Base-by-base conservation (phyloP, 2,797 vertebrate species). In the Mus minutoides region DNA sequence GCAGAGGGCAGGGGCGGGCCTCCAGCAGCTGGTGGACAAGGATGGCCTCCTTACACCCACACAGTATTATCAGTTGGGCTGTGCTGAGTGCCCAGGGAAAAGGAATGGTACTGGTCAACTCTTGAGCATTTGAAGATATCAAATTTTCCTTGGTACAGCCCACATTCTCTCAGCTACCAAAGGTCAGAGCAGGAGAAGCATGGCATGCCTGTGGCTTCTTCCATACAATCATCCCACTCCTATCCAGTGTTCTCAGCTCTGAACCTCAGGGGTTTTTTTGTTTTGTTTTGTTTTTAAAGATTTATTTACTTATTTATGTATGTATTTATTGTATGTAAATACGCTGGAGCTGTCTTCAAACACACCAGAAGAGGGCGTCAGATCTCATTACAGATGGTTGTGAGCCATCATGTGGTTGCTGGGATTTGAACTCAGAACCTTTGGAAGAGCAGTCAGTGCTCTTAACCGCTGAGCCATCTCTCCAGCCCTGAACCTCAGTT, bases 1-100 rank as follows among this genome's bases (percentile, higher is more conserved):
- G 95, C 88, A 92, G 43, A 95, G 94, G 76, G 40, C 88, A 94
- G 79, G 40, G 77, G 88, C 94, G 94, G 82, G 84, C 62, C 67
- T 93, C 90, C 5, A 93, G 86, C 94, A 97, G 89, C 83, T 95
- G 91, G 75, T 76, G n/a, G 78, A 94, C 85, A 96, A 94, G 69
- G 56, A 17, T 96, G 78, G 92, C 97, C 75, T 91, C 77, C 71
- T 69, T 62, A 92, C 67, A 91, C n/a, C 82, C 76, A 97, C 29
- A 94, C 93, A 95, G 58, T 49, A 37, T 85, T 82, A 78, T 88
- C 90, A 86, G 82, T 67, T 94, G 34, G 69, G 80, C 49, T 37
- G 37, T 76, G 52, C n/a, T 79, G 26, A 92, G 56, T 86, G 37
- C 34, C 40, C 29, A 21, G 34, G 43, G 76, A 92, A 95, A 85